Evolutionary conservation across 2,113 vertebrate species (phyloP).

Genomic region (Alligator mississippiensis): DNA sequence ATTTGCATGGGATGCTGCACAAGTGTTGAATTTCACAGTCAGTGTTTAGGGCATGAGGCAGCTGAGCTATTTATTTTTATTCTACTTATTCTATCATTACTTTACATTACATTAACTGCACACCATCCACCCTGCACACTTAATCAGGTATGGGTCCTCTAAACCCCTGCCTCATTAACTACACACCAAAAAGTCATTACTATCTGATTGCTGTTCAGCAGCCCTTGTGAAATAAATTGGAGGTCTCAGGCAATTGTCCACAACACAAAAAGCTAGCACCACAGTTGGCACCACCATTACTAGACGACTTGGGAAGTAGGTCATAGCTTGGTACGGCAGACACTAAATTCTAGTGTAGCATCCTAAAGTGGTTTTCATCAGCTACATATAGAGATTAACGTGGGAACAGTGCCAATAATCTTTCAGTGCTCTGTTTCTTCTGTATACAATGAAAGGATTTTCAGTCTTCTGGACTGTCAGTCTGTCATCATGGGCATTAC

Average conservation of each 20-base stretch:
- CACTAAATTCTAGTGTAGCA: not conserved
- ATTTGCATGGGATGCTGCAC: not conserved
- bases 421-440: not conserved
- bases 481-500: not conserved
- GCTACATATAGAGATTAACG: not conserved
- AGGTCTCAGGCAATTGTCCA: constrained; percentile 23
- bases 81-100: constrained; percentile 11
- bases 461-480: not conserved
- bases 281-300: not conserved
- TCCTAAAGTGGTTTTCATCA: not conserved
- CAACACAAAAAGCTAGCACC: not conserved
- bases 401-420: rapidly evolving
- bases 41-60: not conserved
- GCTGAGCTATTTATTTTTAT: constrained; percentile 43
- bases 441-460: not conserved
- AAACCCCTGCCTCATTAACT: constrained; percentile 46
- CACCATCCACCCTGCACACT: not conserved
- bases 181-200: constrained; percentile 54
- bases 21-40: not conserved
- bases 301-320: not conserved
- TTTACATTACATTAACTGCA: constrained; percentile 47
- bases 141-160: constrained; percentile 45
- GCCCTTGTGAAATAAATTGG: constrained; percentile 44
- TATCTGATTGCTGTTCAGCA: constrained; percentile 47
- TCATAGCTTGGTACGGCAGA: not conserved